Conservation (phyloP, 2,888 invertebrate species). For the Megastigmus dorsalis region DNA sequence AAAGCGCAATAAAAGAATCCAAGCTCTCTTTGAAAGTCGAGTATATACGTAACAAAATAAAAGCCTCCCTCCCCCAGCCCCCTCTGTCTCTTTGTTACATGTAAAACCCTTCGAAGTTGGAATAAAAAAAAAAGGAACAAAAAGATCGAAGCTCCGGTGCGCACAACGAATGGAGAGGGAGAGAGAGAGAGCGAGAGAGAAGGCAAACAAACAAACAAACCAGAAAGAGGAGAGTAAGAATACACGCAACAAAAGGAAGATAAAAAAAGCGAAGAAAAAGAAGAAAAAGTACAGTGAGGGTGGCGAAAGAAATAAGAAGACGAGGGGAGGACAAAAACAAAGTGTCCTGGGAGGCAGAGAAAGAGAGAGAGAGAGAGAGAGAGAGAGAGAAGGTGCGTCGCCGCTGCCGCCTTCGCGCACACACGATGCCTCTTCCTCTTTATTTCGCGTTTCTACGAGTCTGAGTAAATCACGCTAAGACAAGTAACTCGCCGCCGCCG, state of each 20-base stretch:
- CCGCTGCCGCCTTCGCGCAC: too few species aligned
- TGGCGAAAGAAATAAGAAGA: too few species aligned
- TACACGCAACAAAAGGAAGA: too few species aligned
- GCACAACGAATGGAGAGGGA: too few species aligned
- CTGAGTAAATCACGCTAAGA: conserved; percentile 52
- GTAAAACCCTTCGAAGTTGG: conserved; percentile 6
- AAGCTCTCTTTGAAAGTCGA: too few species aligned
- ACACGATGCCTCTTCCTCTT: conserved; percentile 45
- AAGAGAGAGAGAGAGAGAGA: background rate
- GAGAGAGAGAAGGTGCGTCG: too few species aligned
- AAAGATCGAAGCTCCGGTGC: background rate
- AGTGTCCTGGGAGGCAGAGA: background rate
- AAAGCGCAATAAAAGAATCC: background rate
- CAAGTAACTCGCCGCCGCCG: conserved; percentile 15
- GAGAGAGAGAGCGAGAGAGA: background rate
- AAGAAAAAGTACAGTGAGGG: too few species aligned
- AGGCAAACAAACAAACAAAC: background rate
- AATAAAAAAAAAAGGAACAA: conserved; percentile 9
- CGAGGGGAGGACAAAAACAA: background rate
- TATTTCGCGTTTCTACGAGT: conserved; percentile 17
- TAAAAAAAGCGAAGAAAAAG: too few species aligned
- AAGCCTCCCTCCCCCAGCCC: background rate
- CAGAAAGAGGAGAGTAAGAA: background rate
- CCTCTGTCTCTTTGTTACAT: conserved; percentile 32
- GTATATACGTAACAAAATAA: too few species aligned